Percentiles rank a stretch among this genome's conserved stretches.
Conservation (phyloP, 2,888 invertebrate species). For the Crossocerus cetratus region DNA sequence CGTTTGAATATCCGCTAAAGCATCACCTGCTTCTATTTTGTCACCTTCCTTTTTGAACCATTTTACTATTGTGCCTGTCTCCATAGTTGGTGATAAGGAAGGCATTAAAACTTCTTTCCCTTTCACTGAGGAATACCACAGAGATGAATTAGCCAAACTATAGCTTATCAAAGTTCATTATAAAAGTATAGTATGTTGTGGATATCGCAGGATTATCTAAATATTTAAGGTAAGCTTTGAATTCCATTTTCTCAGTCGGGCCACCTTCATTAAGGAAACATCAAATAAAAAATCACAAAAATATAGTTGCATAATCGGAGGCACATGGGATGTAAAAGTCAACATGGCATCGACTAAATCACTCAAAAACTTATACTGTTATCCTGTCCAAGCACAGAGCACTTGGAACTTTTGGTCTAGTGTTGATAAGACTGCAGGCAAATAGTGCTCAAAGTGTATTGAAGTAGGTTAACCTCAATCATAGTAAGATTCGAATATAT, state of each 20-base stretch:
- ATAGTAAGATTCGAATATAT: constrained; percentile 1
- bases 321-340: background rate
- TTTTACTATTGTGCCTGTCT: constrained; percentile 80
- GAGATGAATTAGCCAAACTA: too few relatives aligned
- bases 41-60: constrained; percentile 81
- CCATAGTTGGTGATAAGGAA: constrained; percentile 82
- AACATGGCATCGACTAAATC: background rate
- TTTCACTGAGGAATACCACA: constrained; percentile 62
- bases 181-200: too few relatives aligned
- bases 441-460: background rate
- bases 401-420: too few relatives aligned
- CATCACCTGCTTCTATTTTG: constrained; percentile 79
- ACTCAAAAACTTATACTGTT: background rate
- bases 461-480: constrained; percentile 61
- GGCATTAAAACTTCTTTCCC: constrained; percentile 79
- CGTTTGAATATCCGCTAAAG: constrained; percentile 83
- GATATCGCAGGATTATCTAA: too few relatives aligned
- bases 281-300: background rate
- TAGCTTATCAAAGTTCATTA: too few relatives aligned
- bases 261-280: too few relatives aligned
- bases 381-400: too few relatives aligned
- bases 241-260: too few relatives aligned
- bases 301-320: constrained; percentile 58
- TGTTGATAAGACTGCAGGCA: too few relatives aligned
- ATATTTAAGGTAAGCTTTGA: too few relatives aligned